Conservation (phyloP, 2,888 invertebrate genomes). For the Orthosia gracilis region DNA sequence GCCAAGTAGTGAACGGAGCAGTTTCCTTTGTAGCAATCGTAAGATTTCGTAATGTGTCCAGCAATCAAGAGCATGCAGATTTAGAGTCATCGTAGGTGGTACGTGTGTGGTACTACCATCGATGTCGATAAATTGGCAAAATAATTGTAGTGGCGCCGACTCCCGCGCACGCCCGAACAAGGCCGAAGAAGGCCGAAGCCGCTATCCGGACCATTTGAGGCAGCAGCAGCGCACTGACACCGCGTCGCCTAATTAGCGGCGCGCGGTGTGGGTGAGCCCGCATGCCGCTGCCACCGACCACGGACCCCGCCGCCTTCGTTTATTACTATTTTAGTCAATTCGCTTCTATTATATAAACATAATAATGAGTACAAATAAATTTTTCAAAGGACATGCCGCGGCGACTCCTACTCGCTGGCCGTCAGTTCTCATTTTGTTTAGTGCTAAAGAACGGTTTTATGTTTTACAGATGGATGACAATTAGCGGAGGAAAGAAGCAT, state of each 20-base stretch:
- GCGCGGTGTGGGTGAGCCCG: slow-evolving; percentile 87
- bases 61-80: slow-evolving; percentile 44
- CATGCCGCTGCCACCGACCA: slow-evolving; percentile 71
- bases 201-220: slow-evolving; percentile 86
- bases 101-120: slow-evolving; percentile 58
- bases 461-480: slow-evolving; percentile 81
- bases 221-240: slow-evolving; percentile 77
- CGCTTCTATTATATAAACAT: slow-evolving; percentile 62
- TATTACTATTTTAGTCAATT: slow-evolving; percentile 73
- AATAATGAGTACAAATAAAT: slow-evolving; percentile 73
- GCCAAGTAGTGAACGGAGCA: slow-evolving; percentile 2
- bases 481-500: slow-evolving; percentile 74
- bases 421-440: slow-evolving; percentile 32
- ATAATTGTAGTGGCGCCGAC: slow-evolving; percentile 82
- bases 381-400: slow-evolving; percentile 58
- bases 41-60: slow-evolving; percentile 32
- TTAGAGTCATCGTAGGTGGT: slow-evolving; percentile 53
- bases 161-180: slow-evolving; percentile 85
- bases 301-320: slow-evolving; percentile 80
- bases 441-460: slow-evolving; percentile 65
- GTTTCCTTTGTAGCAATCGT: slow-evolving; percentile 21
- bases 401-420: slow-evolving; percentile 33
- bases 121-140: slow-evolving; percentile 74
- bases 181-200: slow-evolving; percentile 77
- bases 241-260: slow-evolving; percentile 86